Evolutionary conservation across 2,113 vertebrate genomes (phyloP).

Genomic region (Bambusicola thoracicus): DNA sequence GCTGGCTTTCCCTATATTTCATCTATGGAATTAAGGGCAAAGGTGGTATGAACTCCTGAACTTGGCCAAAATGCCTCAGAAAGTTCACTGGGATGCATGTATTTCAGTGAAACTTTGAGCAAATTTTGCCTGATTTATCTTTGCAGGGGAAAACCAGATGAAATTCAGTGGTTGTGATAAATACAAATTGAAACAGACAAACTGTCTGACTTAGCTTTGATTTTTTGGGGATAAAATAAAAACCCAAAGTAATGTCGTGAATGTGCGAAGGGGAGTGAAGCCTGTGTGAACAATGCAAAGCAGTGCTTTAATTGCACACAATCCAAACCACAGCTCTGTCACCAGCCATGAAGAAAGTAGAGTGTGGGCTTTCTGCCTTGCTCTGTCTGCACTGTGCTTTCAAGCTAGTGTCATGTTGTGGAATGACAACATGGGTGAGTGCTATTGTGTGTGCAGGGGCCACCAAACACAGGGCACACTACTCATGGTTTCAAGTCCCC

Average conservation of each 20-base stretch:
- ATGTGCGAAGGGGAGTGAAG: background rate
- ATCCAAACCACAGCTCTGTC: constrained; percentile 6
- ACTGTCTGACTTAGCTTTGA: constrained; percentile 3
- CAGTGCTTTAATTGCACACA: background rate
- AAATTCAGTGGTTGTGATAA: constrained; percentile 24
- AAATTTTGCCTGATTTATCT: constrained; percentile 23
- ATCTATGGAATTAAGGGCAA: constrained; percentile 2
- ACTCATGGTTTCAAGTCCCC: background rate
- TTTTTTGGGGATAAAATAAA: constrained; percentile 19
- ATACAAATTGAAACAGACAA: constrained; percentile 2
- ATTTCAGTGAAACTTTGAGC: background rate
- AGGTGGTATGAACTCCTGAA: background rate
- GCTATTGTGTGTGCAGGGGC: too few species aligned
- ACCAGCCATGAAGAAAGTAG: background rate
- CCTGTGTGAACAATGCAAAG: background rate
- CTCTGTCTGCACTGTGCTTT: background rate
- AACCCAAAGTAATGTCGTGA: background rate
- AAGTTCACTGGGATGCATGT: background rate
- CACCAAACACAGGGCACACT: background rate
- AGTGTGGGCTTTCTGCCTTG: rapidly evolving
- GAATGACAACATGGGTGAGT: rapidly evolving
- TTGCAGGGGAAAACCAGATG: constrained; percentile 6
- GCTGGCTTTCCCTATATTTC: constrained; percentile 9
- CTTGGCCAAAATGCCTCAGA: background rate
- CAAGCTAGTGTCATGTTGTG: background rate